These are phyloP conservation scores for Numida meleagris DNA, from an alignment of 2,113 vertebrate genomes.

Conservation along the genomic window DNA sequence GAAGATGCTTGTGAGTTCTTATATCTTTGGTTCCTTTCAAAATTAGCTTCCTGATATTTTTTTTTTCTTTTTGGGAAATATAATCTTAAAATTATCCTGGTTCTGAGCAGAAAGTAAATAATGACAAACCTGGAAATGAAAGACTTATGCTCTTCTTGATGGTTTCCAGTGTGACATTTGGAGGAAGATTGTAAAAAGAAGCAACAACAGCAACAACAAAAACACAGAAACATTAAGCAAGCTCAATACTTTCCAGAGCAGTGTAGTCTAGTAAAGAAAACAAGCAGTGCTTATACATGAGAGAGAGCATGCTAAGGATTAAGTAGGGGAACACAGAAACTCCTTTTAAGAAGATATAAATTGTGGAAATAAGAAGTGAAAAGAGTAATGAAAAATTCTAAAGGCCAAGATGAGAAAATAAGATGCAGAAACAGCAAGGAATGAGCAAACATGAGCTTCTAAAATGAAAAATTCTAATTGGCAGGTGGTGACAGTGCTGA, in stretches of 20 bases:
- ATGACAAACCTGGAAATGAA: background rate
- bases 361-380: background rate
- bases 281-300: background rate
- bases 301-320: background rate
- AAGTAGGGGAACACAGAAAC: background rate
- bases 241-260: background rate
- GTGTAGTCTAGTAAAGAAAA: background rate
- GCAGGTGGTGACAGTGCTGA: background rate
- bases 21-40: background rate
- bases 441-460: background rate
- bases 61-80: conserved; percentile 5
- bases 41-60: background rate
- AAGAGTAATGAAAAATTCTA: background rate
- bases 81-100: background rate
- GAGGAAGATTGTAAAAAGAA: background rate
- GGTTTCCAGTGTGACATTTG: background rate
- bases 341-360: conserved; percentile 13
- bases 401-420: background rate
- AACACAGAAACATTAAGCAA: background rate
- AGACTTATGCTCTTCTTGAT: background rate
- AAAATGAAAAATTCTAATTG: background rate
- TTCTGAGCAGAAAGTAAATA: background rate
- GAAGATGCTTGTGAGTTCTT: background rate
- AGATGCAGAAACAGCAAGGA: background rate
- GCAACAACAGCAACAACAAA: background rate